These are phyloP conservation scores for Heterocephalus glaber DNA, from an alignment of 2,113 vertebrate species.

Conservation along the genomic window DNA sequence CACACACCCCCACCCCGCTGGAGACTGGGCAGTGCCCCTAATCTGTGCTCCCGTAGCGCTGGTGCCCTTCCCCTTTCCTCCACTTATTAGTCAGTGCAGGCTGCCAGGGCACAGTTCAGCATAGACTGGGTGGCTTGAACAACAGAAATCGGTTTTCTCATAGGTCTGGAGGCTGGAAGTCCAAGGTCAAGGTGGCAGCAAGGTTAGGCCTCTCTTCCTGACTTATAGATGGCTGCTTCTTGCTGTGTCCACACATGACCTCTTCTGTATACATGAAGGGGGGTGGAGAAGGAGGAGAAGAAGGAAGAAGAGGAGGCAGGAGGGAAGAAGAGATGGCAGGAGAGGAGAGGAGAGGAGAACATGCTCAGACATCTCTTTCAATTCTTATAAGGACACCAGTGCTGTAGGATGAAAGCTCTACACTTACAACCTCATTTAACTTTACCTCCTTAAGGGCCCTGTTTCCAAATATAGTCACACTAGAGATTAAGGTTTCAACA, in stretches of 20 bases:
- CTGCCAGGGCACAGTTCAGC: neutral
- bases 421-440: neutral
- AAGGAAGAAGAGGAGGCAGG: neutral
- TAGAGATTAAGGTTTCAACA: neutral
- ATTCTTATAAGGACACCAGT: neutral
- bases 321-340: neutral
- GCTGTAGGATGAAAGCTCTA: neutral
- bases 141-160: neutral
- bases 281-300: accelerated
- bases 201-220: neutral
- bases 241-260: accelerated
- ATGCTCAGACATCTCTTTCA: neutral
- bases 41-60: neutral
- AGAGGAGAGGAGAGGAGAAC: neutral
- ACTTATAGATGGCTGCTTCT: neutral
- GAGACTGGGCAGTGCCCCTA: neutral
- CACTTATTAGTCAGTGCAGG: neutral
- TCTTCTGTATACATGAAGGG: neutral
- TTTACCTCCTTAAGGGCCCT: neutral
- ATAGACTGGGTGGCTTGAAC: neutral
- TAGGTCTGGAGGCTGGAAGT: neutral
- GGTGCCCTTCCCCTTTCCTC: accelerated
- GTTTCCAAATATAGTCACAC: neutral
- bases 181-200: neutral
- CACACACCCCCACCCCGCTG: neutral